These are phyloP conservation scores for Neotoxoptera formosana DNA, from an alignment of 1,140 invertebrate species.

Conservation along the genomic window DNA sequence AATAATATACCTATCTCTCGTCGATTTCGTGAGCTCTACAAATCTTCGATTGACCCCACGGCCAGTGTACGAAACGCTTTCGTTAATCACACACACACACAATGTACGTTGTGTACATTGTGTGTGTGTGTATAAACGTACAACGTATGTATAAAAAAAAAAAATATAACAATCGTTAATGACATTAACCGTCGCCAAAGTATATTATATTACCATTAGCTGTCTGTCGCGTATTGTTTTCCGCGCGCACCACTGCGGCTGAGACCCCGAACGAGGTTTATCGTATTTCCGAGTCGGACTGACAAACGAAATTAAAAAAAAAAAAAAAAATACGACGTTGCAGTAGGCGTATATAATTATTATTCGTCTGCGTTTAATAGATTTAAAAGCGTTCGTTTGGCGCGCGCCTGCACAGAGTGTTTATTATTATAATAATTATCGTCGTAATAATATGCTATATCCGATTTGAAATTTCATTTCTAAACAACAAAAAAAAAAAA, in stretches of 20 bases:
- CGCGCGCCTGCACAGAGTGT: not conserved
- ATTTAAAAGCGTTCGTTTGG: not conserved
- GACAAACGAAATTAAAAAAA: not conserved
- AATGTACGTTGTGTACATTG: too few relatives aligned
- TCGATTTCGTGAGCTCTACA: slow-evolving; percentile 36
- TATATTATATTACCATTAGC: slow-evolving; percentile 22
- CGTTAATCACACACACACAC: not conserved
- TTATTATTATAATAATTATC: not conserved
- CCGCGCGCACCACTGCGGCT: not conserved
- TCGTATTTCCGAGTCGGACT: slow-evolving; percentile 4
- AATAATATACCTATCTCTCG: not conserved
- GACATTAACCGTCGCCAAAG: not conserved
- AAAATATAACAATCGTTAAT: not conserved
- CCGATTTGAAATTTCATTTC: not conserved
- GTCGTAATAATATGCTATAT: not conserved
- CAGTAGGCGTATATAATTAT: not conserved
- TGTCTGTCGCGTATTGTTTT: not conserved
- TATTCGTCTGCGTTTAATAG: not conserved
- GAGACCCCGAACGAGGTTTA: not conserved
- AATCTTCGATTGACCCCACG: slow-evolving; percentile 12
- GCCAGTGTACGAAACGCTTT: not conserved
- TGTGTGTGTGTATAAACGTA: too few relatives aligned
- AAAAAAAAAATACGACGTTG: not conserved
- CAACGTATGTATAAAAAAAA: not conserved
- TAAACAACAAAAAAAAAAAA: not conserved